phyloP scores from a whole-genome alignment of 2,888 invertebrate species.

The Drosophila anceps region DNA sequence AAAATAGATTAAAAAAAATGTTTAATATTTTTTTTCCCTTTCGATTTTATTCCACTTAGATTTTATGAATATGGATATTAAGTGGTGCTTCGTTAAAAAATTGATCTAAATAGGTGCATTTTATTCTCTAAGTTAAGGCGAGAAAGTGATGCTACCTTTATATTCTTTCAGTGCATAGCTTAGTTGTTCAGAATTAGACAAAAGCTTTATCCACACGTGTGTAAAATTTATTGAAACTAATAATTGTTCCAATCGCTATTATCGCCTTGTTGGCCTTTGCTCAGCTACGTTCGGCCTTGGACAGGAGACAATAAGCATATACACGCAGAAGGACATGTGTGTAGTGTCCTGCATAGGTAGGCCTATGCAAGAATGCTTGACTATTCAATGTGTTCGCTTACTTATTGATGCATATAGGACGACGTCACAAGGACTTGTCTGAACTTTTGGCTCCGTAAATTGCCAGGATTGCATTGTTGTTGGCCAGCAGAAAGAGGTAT shows the following conservation, averaged over 20 bases:
- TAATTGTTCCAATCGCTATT: constrained; percentile 49
- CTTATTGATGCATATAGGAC: constrained; percentile 31
- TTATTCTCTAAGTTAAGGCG: no score
- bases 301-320: constrained; percentile 1
- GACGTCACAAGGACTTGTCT: constrained; percentile 20
- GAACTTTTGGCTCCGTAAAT: constrained; percentile 18
- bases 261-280: constrained; percentile 17
- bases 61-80: no score
- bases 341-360: constrained; percentile 2
- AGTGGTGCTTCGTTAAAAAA: no score
- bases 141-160: background rate
- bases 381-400: constrained; percentile 2
- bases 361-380: background rate
- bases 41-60: no score
- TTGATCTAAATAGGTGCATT: no score
- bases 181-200: background rate
- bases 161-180: constrained; percentile 18
- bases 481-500: constrained; percentile 3
- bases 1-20: no score
- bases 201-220: constrained; percentile 1
- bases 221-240: constrained; percentile 53
- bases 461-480: constrained; percentile 8
- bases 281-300: background rate
- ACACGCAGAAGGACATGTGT: background rate
- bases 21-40: no score